Base-by-base conservation (phyloP, 2,888 invertebrate genomes). In the Brachylomia viminalis region DNA sequence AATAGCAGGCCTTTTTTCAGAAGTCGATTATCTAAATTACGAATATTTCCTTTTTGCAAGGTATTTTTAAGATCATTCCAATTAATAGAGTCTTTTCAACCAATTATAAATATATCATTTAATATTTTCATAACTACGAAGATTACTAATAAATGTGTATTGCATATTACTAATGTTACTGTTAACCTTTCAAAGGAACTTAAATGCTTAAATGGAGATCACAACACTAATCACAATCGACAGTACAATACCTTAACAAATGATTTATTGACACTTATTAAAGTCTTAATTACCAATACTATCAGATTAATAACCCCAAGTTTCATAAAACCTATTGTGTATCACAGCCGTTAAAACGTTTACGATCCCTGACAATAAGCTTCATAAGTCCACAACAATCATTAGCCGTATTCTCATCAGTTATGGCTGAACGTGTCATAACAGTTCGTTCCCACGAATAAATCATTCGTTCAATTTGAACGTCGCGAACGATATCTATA, bases 401-500 rank as follows among this genome's bases (percentile, higher is more conserved):
- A 88, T 88, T 86, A 87, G 77, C 80, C 20, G 82, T 82, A 74
- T 82, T 80, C 85, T 78, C 85, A 81, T 86, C 72, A 70, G 61
- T 77, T 66, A 65, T 68, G 72, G 79, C 13, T 77, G 83, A 75
- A 76, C 82, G 66, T 84, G 83, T 83, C 86, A 84, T 71, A 79
- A 85, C 77, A 54, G 52, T 71, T 47, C 72, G 77, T 82, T 92
- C 90, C 84, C 91, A 91, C 88, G 85, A 82, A 87, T 88, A 88
- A 87, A 84, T 87, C 86, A 86, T 85, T 84, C 84, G 80, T 85
- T 82, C 78, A 69, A 87, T 87, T 82, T 83, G 85, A 90, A 80
- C 84, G 89, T 89, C 88, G 88, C 64, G 88, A 86, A 84, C 85
- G 88, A 90, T 90, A 90, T 38, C 38, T 38, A 38, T 38, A 91